These are phyloP conservation scores for Euplexia lucipara DNA, from an alignment of 2,888 invertebrate species.

Conservation along the genomic window DNA sequence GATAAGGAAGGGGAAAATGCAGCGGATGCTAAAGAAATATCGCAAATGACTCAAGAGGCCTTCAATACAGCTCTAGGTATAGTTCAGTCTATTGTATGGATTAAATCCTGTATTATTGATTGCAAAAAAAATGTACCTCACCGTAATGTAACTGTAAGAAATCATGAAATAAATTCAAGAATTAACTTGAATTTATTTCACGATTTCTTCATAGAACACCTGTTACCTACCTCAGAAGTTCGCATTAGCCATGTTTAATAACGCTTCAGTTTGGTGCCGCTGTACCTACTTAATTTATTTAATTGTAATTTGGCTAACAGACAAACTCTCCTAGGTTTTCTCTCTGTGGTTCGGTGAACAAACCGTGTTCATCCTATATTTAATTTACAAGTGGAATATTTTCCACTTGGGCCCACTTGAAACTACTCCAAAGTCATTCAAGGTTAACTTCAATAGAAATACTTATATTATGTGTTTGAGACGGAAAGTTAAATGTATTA, in stretches of 20 bases:
- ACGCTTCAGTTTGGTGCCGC: conserved; percentile 19
- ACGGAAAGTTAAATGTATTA: conserved; percentile 8
- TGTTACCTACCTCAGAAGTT: conserved; percentile 24
- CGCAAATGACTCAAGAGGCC: conserved; percentile 65
- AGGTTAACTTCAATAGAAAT: background rate
- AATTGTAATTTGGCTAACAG: conserved; percentile 12
- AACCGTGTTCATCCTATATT: background rate
- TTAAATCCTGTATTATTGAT: conserved; percentile 12
- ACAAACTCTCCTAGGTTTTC: background rate
- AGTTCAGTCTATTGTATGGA: conserved; percentile 1
- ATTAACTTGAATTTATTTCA: conserved; percentile 14
- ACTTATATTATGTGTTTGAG: conserved; percentile 3
- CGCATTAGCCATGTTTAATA: conserved; percentile 39
- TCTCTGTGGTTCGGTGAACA: background rate
- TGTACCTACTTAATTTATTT: conserved; percentile 15
- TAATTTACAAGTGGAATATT: conserved; percentile 7
- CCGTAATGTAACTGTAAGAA: no score
- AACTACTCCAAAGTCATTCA: conserved; percentile 12
- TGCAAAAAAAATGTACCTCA: background rate
- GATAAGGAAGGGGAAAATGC: conserved; percentile 69
- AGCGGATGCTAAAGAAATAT: conserved; percentile 66
- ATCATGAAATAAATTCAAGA: no score
- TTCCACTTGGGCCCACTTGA: conserved; percentile 18
- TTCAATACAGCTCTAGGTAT: conserved; percentile 70
- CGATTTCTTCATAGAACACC: background rate